Conservation (phyloP, 2,113 vertebrate species). For the Brachypodius melanocephalos region DNA sequence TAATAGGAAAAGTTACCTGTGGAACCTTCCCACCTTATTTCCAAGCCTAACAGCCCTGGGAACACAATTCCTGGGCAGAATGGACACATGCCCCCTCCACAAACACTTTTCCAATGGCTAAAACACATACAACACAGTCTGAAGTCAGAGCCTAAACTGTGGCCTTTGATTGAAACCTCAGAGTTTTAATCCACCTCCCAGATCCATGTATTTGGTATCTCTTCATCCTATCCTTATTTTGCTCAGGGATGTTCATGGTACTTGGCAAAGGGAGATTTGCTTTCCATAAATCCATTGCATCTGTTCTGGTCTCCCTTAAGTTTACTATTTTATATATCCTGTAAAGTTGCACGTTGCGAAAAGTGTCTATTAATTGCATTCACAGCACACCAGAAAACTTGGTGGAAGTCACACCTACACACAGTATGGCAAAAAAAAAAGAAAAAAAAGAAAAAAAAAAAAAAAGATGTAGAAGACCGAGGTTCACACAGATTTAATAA, state of each 20-base stretch:
- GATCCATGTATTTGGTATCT: not conserved
- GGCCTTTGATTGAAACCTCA: not conserved
- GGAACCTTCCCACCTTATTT: not conserved
- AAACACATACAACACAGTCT: not conserved
- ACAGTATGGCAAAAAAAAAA: not conserved
- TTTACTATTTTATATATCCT: not conserved
- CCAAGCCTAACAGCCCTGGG: not conserved
- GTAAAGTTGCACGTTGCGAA: fast-evolving
- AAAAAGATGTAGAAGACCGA: not conserved
- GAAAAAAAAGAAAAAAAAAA: not conserved
- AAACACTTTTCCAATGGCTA: not conserved
- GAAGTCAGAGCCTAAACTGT: not conserved
- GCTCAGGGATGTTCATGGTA: not conserved
- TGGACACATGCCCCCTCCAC: fast-evolving
- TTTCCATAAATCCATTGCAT: not conserved
- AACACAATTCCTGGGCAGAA: fast-evolving
- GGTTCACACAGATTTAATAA: not conserved
- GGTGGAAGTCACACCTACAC: not conserved
- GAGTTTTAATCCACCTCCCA: not conserved
- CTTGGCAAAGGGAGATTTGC: not conserved
- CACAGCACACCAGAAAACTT: not conserved
- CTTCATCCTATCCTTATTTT: not conserved
- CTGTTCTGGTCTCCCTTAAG: not conserved
- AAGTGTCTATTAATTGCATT: not conserved
- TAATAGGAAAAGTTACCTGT: not conserved